A percentile compares a stretch with the other conserved stretches of the same genome.
phyloP scores from a whole-genome alignment of 2,888 invertebrate genomes.

The Monopis laevigella region DNA sequence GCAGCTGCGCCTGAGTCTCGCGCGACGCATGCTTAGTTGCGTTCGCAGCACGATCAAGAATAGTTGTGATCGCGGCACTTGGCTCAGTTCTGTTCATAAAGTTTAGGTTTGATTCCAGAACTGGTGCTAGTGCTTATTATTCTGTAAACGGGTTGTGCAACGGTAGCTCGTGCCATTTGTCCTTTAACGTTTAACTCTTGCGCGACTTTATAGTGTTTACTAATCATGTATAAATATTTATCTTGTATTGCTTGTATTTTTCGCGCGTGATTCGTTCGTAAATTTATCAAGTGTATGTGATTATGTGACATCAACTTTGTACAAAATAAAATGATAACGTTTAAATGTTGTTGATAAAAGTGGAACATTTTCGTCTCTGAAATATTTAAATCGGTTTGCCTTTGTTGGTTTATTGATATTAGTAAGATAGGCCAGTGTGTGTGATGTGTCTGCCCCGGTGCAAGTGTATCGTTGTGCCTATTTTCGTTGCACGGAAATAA shows the following conservation, averaged over 20 bases:
- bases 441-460: slow-evolving; percentile 50
- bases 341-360: no score
- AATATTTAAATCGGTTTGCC: no score
- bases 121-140: no score
- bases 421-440: no score
- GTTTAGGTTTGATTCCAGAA: slow-evolving; percentile 23
- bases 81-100: slow-evolving; percentile 31
- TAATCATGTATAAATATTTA: slow-evolving; percentile 31
- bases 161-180: slow-evolving; percentile 25
- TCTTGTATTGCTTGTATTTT: slow-evolving; percentile 14
- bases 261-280: no score
- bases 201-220: slow-evolving; percentile 32
- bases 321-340: no score
- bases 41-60: slow-evolving; percentile 54
- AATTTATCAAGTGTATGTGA: no score
- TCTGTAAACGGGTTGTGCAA: slow-evolving; percentile 38
- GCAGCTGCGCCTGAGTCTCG: slow-evolving; percentile 46
- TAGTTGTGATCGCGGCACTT: slow-evolving; percentile 44
- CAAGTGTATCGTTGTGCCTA: slow-evolving; percentile 61
- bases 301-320: no score
- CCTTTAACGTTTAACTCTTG: slow-evolving; percentile 24
- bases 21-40: slow-evolving; percentile 54
- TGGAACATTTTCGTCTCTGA: no score
- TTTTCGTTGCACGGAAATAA: slow-evolving; percentile 68
- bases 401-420: no score